A percentile compares a stretch with the other conserved stretches of the same genome.
Conservation (phyloP, 1,140 invertebrate species). For the Eulimnadia texana region DNA sequence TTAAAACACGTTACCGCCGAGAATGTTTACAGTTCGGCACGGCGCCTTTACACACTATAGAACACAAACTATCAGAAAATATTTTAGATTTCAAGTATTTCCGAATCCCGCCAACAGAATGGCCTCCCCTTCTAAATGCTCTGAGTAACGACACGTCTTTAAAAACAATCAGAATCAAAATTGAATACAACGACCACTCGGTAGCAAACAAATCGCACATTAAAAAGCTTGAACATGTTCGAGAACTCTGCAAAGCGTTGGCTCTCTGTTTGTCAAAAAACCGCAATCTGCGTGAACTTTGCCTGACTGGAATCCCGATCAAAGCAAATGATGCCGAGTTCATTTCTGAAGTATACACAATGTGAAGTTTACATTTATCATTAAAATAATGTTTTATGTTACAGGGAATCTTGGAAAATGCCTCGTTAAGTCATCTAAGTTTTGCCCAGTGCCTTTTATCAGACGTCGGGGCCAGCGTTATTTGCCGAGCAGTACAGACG, state of each 20-base stretch:
- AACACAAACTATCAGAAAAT: background rate
- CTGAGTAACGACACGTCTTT: background rate
- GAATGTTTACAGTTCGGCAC: slow-evolving; percentile 9
- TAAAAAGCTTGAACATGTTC: background rate
- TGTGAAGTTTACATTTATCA: no score
- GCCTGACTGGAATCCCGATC: background rate
- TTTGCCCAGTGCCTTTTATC: background rate
- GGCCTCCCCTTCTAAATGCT: background rate
- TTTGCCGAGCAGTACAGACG: background rate
- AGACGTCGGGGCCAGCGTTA: background rate
- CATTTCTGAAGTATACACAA: background rate
- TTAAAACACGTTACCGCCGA: background rate
- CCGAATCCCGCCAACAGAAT: slow-evolving; percentile 2
- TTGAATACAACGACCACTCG: background rate
- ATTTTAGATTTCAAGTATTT: slow-evolving; percentile 8
- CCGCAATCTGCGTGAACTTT: background rate
- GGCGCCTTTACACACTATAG: slow-evolving; percentile 4
- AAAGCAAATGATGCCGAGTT: background rate
- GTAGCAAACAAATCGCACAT: background rate
- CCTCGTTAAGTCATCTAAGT: background rate
- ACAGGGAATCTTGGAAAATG: background rate
- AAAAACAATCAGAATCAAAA: background rate
- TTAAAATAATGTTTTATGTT: no score
- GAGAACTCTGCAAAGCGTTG: background rate
- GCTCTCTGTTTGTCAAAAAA: background rate